Conservation (phyloP, 2,888 invertebrate species). For the Athripsodes cinereus region DNA sequence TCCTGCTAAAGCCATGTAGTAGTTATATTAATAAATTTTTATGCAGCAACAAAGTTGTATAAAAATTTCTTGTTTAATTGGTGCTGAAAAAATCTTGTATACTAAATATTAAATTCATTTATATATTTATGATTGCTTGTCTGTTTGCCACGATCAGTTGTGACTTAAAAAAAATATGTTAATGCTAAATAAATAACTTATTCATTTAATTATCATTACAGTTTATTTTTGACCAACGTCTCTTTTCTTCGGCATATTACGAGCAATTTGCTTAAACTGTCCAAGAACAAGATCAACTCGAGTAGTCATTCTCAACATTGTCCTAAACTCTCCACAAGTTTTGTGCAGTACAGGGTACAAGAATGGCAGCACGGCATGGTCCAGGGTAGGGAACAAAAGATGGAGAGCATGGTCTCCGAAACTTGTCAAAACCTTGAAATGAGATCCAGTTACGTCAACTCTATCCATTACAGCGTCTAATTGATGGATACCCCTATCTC, state of each 20-base stretch:
- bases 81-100: too few relatives aligned
- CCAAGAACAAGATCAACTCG: constrained; percentile 60
- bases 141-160: too few relatives aligned
- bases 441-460: constrained; percentile 56
- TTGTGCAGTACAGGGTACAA: constrained; percentile 47
- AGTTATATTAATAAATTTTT: too few relatives aligned
- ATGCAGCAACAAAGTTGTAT: too few relatives aligned
- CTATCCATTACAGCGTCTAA: constrained; percentile 68
- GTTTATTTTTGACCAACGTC: neutral
- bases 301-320: constrained; percentile 44
- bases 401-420: constrained; percentile 73
- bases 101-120: too few relatives aligned
- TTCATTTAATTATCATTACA: too few relatives aligned
- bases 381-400: constrained; percentile 72
- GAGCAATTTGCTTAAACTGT: constrained; percentile 55
- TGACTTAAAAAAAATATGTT: too few relatives aligned
- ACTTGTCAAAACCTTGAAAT: constrained; percentile 58
- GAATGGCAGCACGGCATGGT: constrained; percentile 61
- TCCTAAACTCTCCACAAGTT: constrained; percentile 51
- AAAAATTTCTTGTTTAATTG: too few relatives aligned
- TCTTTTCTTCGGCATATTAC: constrained; percentile 3
- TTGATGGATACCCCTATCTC: constrained; percentile 74
- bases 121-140: too few relatives aligned
- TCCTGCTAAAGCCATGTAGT: too few relatives aligned
- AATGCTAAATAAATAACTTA: too few relatives aligned